These are phyloP conservation scores for Arizona elegans DNA, from an alignment of 2,113 vertebrate genomes.

Conservation along the genomic window DNA sequence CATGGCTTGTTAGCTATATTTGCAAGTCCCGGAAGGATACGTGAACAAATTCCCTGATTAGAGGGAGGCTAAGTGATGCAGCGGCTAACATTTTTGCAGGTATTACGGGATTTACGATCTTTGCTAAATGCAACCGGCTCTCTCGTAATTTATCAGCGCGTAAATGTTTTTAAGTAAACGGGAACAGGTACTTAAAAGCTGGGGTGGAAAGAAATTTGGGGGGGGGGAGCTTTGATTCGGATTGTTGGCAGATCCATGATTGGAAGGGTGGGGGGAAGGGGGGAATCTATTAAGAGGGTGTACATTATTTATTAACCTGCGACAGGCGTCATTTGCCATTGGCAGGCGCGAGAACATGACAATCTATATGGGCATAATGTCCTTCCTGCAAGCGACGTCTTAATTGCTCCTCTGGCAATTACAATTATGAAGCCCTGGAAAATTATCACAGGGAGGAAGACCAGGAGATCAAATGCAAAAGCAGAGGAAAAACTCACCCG, in stretches of 20 bases:
- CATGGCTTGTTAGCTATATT: background rate
- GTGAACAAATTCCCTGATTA: slow-evolving; percentile 36
- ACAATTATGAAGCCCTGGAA: background rate
- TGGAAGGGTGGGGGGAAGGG: background rate
- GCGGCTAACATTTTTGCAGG: slow-evolving; percentile 39
- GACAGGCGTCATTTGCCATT: slow-evolving; percentile 42
- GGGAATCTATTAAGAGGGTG: slow-evolving; percentile 46
- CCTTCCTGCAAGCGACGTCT: slow-evolving; percentile 25
- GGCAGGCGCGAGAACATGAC: background rate
- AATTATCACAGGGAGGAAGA: background rate
- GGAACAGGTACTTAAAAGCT: slow-evolving; percentile 56
- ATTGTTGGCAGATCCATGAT: slow-evolving; percentile 41
- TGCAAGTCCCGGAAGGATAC: background rate
- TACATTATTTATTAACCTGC: slow-evolving; percentile 64
- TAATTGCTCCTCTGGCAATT: background rate
- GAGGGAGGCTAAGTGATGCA: slow-evolving; percentile 34
- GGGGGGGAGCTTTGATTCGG: background rate
- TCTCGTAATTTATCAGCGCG: slow-evolving; percentile 62
- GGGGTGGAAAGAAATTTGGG: background rate
- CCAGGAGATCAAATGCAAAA: background rate
- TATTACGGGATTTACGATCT: slow-evolving; percentile 58
- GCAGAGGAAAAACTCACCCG: background rate
- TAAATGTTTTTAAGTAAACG: slow-evolving; percentile 56
- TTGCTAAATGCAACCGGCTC: slow-evolving; percentile 25
- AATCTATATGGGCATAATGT: background rate